These are phyloP conservation scores for Brevipalpus yothersi DNA, from an alignment of 1,140 invertebrate genomes.

Conservation along the genomic window DNA sequence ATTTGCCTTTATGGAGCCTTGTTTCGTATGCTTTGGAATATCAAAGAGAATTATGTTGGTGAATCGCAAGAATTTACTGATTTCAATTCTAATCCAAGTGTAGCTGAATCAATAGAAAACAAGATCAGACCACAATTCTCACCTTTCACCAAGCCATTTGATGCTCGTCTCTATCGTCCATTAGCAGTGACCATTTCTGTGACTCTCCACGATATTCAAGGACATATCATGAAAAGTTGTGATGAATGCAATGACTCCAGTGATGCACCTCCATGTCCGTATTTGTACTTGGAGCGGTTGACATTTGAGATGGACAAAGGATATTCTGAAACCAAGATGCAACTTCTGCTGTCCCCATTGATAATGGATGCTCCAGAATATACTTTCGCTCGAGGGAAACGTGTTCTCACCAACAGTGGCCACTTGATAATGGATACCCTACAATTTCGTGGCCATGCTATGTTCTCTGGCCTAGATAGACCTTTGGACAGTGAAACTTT, in stretches of 20 bases:
- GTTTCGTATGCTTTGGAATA: conserved; percentile 29
- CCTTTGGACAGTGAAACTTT: conserved; percentile 72
- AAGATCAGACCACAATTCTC: not conserved
- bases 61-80: conserved; percentile 80
- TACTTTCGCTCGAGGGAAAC: conserved; percentile 16
- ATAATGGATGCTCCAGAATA: conserved; percentile 28
- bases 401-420: conserved; percentile 22
- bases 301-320: conserved; percentile 90
- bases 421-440: conserved; percentile 23
- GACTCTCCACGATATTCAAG: conserved; percentile 84
- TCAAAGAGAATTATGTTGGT: conserved; percentile 77
- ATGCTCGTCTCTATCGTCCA: conserved; percentile 60
- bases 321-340: conserved; percentile 67
- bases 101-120: not conserved
- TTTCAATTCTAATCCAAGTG: conserved; percentile 1
- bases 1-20: conserved; percentile 68
- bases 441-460: conserved; percentile 67
- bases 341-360: conserved; percentile 66
- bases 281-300: conserved; percentile 63
- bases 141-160: conserved; percentile 25
- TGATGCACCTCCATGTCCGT: conserved; percentile 63
- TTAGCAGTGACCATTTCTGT: conserved; percentile 72
- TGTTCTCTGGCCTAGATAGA: conserved; percentile 79
- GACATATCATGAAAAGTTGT: conserved; percentile 69
- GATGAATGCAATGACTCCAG: conserved; percentile 25